phyloP scores from a whole-genome alignment of 92 coral and sea anemone species.

The Siderastrea siderea region DNA sequence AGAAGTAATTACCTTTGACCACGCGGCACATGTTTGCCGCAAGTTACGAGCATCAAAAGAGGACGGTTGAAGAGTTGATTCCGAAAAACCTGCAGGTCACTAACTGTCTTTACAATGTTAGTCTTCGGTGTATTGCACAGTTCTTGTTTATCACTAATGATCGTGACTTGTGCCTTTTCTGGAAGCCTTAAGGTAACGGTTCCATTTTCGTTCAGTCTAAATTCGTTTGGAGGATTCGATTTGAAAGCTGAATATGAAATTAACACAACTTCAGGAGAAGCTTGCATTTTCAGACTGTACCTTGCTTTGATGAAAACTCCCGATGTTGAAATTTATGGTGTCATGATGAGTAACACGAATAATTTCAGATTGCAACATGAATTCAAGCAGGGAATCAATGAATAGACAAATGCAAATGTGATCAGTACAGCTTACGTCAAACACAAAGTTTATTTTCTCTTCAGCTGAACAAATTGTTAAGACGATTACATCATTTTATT shows the following conservation, averaged over 20 bases:
- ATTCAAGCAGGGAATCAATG: background rate
- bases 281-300: conserved; percentile 16
- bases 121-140: conserved; percentile 66
- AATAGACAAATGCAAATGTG: background rate
- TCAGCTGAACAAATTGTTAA: conserved; percentile 27
- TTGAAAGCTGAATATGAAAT: conserved; percentile 74
- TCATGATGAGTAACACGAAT: background rate
- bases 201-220: conserved; percentile 20
- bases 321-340: background rate
- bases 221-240: conserved; percentile 71
- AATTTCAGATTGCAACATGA: no score
- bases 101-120: conserved; percentile 35
- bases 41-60: conserved; percentile 70
- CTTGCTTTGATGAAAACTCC: background rate
- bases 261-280: conserved; percentile 51
- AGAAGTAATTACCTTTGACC: conserved; percentile 81
- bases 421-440: background rate
- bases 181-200: conserved; percentile 54
- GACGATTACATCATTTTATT: background rate
- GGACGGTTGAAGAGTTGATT: conserved; percentile 78
- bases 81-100: conserved; percentile 73
- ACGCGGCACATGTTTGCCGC: conserved; percentile 90
- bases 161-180: conserved; percentile 48
- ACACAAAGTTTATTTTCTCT: background rate
- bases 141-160: conserved; percentile 77